Evolutionary conservation across 1,140 invertebrate species (phyloP), one percentile per base, ranked within the genome.

Genomic region (Trigoniulus corallinus): DNA sequence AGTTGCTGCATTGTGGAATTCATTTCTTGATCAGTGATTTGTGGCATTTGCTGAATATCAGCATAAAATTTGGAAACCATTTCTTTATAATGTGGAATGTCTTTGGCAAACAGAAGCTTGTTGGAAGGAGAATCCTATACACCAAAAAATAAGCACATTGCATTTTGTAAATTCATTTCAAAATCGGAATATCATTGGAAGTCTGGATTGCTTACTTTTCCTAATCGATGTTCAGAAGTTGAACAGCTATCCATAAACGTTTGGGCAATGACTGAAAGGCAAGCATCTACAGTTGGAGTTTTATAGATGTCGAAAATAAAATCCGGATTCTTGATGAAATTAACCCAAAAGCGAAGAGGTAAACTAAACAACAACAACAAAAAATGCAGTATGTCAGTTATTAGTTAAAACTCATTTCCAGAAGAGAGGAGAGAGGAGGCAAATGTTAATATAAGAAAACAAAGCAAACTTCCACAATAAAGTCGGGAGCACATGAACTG

Each of bases 301-400:
- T 94, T 93, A 59, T 92, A 85, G 44, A 95, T 85, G 69, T 95
- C 91, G 66, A 96, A 93, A 64, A 95, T 88, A 64, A 92, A 93
- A 68, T 95, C 87, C 4, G 92, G 89, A 75, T 94, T 94, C 67
- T 94, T 95, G 50, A 95, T 91, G 57, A 95, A 86, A 69, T 94
- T 94, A 15, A 94, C 86, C 92, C 92, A 96, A 73, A 95, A 94
- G 58, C 91, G 75, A 44, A 95, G 71, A 37, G 89, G 88, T 62
- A 93, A 76, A 71, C 88, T 88, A n/a, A n/a, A n/a, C n/a, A n/a
- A 58, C 52, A 67, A 62, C 57, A 55, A 56, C 59, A 54, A 56
- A 50, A 50, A 53, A 47, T 20, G n/a, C n/a, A n/a, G n/a, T n/a
- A 21, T 7, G 29, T 18, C 21, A 7, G 18, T 44, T 44, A 44